A percentile compares a stretch with the other conserved stretches of the same genome.
These are phyloP conservation scores for Pentamera pediparva DNA, from an alignment of 53 echinoderm and acorn worm species.

Conservation along the genomic window DNA sequence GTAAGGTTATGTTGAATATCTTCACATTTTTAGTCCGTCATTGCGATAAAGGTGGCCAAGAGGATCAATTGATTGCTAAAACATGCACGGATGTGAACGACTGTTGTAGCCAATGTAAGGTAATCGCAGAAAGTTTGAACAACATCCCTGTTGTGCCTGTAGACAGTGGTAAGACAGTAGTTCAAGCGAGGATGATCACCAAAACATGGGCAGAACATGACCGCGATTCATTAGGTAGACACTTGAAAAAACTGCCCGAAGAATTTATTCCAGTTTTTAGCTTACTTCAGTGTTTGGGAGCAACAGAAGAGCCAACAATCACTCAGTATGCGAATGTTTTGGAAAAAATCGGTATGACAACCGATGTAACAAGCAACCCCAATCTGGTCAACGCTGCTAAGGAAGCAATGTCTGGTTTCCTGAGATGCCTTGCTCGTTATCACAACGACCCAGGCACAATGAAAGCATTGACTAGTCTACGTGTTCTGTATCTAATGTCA, in stretches of 20 bases:
- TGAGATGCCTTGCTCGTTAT: slow-evolving; percentile 3
- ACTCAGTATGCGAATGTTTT: slow-evolving; percentile 41
- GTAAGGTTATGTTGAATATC: not conserved
- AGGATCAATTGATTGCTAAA: no score
- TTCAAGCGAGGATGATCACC: not conserved
- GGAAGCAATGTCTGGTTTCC: slow-evolving; percentile 8
- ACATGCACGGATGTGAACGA: no score
- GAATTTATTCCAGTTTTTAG: slow-evolving; percentile 4
- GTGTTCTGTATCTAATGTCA: slow-evolving; percentile 29
- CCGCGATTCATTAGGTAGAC: not conserved
- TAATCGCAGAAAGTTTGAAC: not conserved
- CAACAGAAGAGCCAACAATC: slow-evolving; percentile 30
- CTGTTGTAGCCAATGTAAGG: not conserved
- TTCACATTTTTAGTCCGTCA: not conserved
- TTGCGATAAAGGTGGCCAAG: no score
- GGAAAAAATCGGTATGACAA: not conserved
- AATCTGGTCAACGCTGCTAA: slow-evolving; percentile 7
- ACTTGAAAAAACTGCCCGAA: slow-evolving; percentile 35
- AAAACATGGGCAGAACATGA: not conserved
- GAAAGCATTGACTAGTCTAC: not conserved
- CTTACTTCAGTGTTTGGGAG: slow-evolving; percentile 19
- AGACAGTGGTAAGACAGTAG: not conserved
- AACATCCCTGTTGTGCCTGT: slow-evolving; percentile 9
- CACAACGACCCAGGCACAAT: not conserved
- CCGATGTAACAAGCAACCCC: not conserved